Base-by-base conservation (phyloP, 2,797 vertebrate species). In the Leptoclinus maculatus region DNA sequence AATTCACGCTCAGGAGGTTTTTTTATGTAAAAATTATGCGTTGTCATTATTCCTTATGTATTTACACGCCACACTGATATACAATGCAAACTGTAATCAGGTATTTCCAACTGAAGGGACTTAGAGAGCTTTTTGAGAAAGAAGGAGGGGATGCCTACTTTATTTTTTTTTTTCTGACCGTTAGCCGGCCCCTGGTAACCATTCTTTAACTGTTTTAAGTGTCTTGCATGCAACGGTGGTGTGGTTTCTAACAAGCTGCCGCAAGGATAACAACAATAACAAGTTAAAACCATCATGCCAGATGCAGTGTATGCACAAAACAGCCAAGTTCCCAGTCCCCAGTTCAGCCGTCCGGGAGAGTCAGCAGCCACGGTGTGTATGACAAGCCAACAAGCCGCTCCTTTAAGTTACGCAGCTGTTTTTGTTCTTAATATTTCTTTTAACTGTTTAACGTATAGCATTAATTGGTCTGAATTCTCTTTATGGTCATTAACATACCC, bases 1-100 rank as follows among this genome's bases (percentile, higher is more conserved):
- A 87, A 92, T 85, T 87, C 84, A 70, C n/a, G 53, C 53, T 82
- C 69, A 74, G 80, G 76, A 77, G 54, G 68, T 88, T 84, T 74
- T 87, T 84, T 74, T 66, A 45, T 87, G 65, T 90, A 34, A 34
- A 34, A 34, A 34, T 34, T 34, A 72, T 87, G 85, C 45, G 32
- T 63, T 79, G 82, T 79, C 84, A 85, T 86, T 82, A 84, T 84
- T 70, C 70, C 56, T 45, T 63, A 64, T 73, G 62, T 38, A 78
- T 74, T 74, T 25, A 17, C 25, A 51, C 7, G 11, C 36, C 29
- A 16, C 56, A 36, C 25, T 62, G 53, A 57, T 62, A 66, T 62
- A 51, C 21, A 21, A 25, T 25, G 51, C 41, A 69, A 81, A 72
- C 51, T 51, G 27, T 60, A 62, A 66, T 85, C 59, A 63, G 6